Evolutionary conservation across 2,113 vertebrate species (phyloP).

Genomic region (Tachycineta bicolor): DNA sequence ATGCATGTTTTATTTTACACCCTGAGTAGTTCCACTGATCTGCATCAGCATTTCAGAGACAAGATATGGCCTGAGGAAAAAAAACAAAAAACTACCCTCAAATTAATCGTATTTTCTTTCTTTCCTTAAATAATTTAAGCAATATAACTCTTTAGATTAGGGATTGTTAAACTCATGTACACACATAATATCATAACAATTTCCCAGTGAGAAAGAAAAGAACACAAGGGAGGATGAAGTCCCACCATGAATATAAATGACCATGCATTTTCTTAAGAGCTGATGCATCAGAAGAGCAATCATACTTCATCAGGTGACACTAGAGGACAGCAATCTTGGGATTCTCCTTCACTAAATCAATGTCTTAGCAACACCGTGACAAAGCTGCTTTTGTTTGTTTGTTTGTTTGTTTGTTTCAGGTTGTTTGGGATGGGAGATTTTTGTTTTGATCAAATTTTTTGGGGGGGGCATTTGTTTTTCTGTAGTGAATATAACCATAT

Average conservation of each 20-base stretch:
- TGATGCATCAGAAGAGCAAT: background rate
- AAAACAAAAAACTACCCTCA: background rate
- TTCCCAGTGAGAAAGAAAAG: background rate
- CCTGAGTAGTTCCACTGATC: background rate
- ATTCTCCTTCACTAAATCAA: background rate
- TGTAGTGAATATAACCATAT: background rate
- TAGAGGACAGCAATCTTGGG: background rate
- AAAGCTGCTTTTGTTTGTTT: background rate
- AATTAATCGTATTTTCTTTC: background rate
- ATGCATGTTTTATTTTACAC: background rate
- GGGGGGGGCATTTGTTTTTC: background rate
- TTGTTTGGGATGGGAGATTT: accelerated
- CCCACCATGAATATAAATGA: background rate
- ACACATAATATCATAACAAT: background rate
- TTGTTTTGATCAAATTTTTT: background rate
- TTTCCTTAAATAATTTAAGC: background rate
- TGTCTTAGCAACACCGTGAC: background rate
- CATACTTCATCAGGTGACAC: accelerated
- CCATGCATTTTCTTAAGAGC: background rate
- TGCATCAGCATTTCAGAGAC: background rate
- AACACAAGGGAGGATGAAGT: background rate
- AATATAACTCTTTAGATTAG: background rate
- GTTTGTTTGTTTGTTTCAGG: background rate
- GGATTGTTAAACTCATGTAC: background rate
- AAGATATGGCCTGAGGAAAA: background rate